Percentiles rank a stretch among this genome's conserved stretches.
Conservation (phyloP, 2,888 invertebrate genomes). For the Rhamphomyia laevipes region DNA sequence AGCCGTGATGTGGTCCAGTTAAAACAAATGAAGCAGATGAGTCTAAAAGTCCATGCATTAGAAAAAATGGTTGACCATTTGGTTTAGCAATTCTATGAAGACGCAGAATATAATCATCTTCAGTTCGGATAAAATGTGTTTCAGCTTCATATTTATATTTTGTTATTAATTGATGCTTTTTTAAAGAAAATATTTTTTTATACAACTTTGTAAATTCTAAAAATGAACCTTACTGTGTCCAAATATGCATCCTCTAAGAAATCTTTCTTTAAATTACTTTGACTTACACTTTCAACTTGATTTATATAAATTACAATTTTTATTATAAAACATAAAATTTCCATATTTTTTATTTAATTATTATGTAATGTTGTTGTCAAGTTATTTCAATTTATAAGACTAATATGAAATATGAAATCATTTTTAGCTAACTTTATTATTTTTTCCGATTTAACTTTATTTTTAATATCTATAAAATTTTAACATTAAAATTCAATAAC, state of each 20-base stretch:
- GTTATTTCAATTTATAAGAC: too few relatives aligned
- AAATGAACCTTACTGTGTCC: slow-evolving; percentile 17
- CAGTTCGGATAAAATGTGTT: slow-evolving; percentile 48
- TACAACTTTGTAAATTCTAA: background rate
- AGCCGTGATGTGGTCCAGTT: slow-evolving; percentile 50
- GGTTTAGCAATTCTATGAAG: slow-evolving; percentile 54
- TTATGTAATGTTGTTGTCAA: too few relatives aligned
- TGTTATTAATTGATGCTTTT: slow-evolving; percentile 23
- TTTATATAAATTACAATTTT: too few relatives aligned
- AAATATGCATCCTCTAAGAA: slow-evolving; percentile 21
- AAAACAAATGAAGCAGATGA: slow-evolving; percentile 61
- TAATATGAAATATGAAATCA: too few relatives aligned
- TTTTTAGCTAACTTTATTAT: too few relatives aligned
- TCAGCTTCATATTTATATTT: slow-evolving; percentile 53
- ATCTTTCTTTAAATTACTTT: slow-evolving; percentile 7
- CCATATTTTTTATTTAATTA: too few relatives aligned
- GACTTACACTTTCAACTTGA: too few relatives aligned
- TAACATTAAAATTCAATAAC: too few relatives aligned
- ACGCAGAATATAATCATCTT: slow-evolving; percentile 62
- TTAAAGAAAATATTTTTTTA: background rate
- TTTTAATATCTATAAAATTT: too few relatives aligned
- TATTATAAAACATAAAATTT: too few relatives aligned
- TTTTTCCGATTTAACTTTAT: too few relatives aligned
- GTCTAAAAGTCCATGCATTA: slow-evolving; percentile 58
- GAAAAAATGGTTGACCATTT: slow-evolving; percentile 42